These are phyloP conservation scores for Amyelois transitella DNA, from an alignment of 1,140 invertebrate species.

Conservation along the genomic window DNA sequence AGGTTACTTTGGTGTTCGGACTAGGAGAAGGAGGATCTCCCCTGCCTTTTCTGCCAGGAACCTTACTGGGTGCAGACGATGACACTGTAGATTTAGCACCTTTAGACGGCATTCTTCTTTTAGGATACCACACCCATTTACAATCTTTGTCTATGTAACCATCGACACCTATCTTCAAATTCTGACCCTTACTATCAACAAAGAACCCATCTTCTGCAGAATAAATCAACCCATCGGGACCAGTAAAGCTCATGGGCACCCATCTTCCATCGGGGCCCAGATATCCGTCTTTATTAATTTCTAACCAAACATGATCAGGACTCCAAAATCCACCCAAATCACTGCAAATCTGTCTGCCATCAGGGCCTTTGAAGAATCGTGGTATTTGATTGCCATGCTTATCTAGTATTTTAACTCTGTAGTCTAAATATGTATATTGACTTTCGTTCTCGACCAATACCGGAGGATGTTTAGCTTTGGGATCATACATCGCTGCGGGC, in stretches of 20 bases:
- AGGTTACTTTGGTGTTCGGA: background rate
- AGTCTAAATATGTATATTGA: slow-evolving; percentile 64
- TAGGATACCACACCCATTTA: slow-evolving; percentile 60
- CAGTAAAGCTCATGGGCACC: slow-evolving; percentile 60
- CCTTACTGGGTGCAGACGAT: slow-evolving; percentile 11
- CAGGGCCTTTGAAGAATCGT: slow-evolving; percentile 61
- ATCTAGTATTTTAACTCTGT: slow-evolving; percentile 59
- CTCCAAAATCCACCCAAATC: slow-evolving; percentile 65
- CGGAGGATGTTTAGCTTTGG: slow-evolving; percentile 54
- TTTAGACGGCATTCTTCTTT: slow-evolving; percentile 16
- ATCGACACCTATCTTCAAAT: slow-evolving; percentile 53
- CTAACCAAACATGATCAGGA: slow-evolving; percentile 45
- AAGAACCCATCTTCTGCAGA: slow-evolving; percentile 56
- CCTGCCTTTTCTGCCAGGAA: slow-evolving; percentile 14
- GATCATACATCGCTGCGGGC: slow-evolving; percentile 49
- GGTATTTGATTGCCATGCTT: slow-evolving; percentile 52
- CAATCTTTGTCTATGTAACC: slow-evolving; percentile 61
- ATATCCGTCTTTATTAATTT: slow-evolving; percentile 65
- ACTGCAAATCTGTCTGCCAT: slow-evolving; percentile 61
- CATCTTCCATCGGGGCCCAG: slow-evolving; percentile 59
- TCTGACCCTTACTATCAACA: slow-evolving; percentile 37
- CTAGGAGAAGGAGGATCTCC: background rate
- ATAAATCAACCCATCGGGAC: slow-evolving; percentile 62
- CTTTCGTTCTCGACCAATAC: slow-evolving; percentile 34
- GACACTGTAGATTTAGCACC: slow-evolving; percentile 37